A percentile compares a stretch with the other conserved stretches of the same genome.
These are phyloP conservation scores for Hymenopus coronatus DNA, from an alignment of 2,888 invertebrate species.

Conservation along the genomic window DNA sequence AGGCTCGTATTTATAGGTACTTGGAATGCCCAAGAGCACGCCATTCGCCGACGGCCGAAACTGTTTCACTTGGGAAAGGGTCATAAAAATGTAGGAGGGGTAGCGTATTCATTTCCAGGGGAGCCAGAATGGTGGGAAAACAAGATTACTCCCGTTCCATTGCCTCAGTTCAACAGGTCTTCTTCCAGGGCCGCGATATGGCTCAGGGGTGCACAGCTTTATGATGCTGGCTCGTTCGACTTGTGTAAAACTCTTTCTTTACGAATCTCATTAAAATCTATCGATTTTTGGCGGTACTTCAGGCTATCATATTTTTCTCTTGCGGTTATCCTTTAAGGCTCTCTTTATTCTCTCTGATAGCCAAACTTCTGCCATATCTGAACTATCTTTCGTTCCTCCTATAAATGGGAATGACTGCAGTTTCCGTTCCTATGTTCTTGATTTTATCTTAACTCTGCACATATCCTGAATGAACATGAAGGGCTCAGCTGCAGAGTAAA, in stretches of 20 bases:
- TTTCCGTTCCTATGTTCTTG: no score
- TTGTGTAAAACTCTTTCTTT: not conserved
- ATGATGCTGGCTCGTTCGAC: not conserved
- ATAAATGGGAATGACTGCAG: no score
- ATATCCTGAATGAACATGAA: no score
- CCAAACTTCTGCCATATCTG: no score
- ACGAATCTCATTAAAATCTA: no score
- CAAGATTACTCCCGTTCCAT: not conserved
- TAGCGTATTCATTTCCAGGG: not conserved
- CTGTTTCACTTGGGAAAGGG: not conserved
- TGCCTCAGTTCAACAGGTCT: not conserved
- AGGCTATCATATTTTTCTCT: no score
- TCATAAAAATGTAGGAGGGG: not conserved
- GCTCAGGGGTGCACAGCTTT: not conserved
- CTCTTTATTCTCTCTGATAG: no score
- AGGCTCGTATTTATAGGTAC: not conserved
- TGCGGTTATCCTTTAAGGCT: no score
- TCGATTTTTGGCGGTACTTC: no score
- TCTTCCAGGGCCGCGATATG: not conserved
- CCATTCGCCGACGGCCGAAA: not conserved
- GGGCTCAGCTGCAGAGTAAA: no score
- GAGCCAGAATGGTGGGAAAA: not conserved
- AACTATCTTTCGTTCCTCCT: no score
- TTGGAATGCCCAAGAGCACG: not conserved
- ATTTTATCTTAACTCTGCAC: no score